phyloP scores from a whole-genome alignment of 2,888 invertebrate genomes.

The Eupithecia centaureata region DNA sequence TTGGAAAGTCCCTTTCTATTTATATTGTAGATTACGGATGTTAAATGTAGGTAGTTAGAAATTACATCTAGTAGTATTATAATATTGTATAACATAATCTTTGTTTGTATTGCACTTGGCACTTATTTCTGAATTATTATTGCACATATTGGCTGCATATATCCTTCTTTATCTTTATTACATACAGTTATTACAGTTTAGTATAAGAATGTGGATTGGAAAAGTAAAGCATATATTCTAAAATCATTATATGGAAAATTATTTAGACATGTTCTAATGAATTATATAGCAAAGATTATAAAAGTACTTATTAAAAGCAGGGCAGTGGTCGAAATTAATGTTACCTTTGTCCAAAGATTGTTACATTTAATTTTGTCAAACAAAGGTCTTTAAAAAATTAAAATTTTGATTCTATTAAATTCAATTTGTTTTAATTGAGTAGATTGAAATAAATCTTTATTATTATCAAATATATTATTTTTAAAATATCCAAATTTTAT shows the following conservation, averaged over 20 bases:
- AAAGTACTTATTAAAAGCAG: slow-evolving; percentile 52
- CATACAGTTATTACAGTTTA: slow-evolving; percentile 39
- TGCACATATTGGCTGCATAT: slow-evolving; percentile 50
- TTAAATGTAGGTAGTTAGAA: slow-evolving; percentile 27
- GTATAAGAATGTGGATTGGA: slow-evolving; percentile 42
- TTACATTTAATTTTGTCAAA: background rate
- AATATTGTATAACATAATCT: slow-evolving; percentile 30
- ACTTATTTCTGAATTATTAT: slow-evolving; percentile 52
- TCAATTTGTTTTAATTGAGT: background rate
- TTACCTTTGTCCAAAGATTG: background rate
- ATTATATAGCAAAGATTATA: slow-evolving; percentile 50
- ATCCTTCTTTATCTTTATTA: slow-evolving; percentile 49
- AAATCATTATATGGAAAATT: slow-evolving; percentile 67
- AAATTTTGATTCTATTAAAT: background rate
- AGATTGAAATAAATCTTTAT: background rate
- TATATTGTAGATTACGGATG: slow-evolving; percentile 18
- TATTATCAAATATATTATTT: background rate
- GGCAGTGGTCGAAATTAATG: slow-evolving; percentile 48
- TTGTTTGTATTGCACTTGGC: slow-evolving; percentile 53
- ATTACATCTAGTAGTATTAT: slow-evolving; percentile 29
- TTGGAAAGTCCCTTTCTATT: slow-evolving; percentile 39
- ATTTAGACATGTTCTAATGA: slow-evolving; percentile 56
- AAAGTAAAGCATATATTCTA: slow-evolving; percentile 81
- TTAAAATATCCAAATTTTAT: too few species aligned
- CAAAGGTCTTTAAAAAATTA: background rate